phyloP scores from a whole-genome alignment of 2,888 invertebrate genomes.

The Cyclophora punctaria region DNA sequence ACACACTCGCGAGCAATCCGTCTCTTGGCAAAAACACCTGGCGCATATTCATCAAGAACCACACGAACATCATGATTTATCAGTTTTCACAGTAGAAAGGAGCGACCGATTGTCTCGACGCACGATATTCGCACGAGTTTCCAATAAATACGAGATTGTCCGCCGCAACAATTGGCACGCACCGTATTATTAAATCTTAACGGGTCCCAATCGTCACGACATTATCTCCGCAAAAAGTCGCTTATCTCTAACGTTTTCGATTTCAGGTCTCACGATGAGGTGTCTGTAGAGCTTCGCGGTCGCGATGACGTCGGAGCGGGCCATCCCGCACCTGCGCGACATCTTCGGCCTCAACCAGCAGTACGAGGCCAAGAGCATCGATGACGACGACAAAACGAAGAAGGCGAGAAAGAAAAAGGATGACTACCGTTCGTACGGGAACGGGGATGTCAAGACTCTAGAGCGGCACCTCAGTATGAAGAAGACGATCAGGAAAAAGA shows the following conservation, averaged over 20 bases:
- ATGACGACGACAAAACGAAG: constrained; percentile 71
- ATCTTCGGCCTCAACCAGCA: constrained; percentile 79
- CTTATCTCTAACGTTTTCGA: constrained; percentile 26
- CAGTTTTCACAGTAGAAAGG: constrained; percentile 13
- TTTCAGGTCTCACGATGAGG: constrained; percentile 66
- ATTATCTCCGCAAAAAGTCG: constrained; percentile 12
- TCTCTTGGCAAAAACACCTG: constrained; percentile 4
- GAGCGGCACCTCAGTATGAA: constrained; percentile 91
- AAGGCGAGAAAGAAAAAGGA: constrained; percentile 79
- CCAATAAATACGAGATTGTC: constrained; percentile 17
- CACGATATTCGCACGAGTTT: constrained; percentile 18
- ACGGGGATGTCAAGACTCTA: constrained; percentile 82
- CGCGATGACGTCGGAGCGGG: constrained; percentile 81
- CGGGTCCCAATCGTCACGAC: constrained; percentile 3
- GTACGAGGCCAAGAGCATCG: constrained; percentile 62
- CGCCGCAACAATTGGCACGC: constrained; percentile 17
- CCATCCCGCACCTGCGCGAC: constrained; percentile 85
- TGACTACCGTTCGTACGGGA: constrained; percentile 79
- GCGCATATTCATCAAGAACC: constrained; percentile 1
- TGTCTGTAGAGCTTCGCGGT: constrained; percentile 36
- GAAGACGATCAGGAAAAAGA: constrained; percentile 89
- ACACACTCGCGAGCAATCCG: constrained; percentile 2
- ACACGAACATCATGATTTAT: constrained; percentile 10
- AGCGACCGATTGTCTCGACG: constrained; percentile 13
- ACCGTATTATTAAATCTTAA: constrained; percentile 15